These are phyloP conservation scores for Xyrichtys novacula DNA, from an alignment of 2,797 vertebrate species.

Conservation along the genomic window DNA sequence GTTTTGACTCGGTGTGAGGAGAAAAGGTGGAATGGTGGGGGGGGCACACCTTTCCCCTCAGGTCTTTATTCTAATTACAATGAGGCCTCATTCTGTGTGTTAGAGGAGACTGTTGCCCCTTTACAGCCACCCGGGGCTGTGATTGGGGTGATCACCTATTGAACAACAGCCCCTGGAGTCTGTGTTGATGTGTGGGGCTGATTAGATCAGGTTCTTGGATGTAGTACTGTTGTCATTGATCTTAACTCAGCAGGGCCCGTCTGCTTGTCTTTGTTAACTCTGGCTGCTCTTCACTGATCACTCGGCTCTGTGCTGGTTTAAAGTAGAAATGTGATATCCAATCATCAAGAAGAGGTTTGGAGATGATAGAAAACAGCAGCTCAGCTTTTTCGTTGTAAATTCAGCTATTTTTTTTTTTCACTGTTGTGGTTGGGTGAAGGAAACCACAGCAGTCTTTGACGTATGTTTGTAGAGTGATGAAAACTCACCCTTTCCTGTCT, in stretches of 20 bases:
- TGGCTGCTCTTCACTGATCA: slow-evolving; percentile 9
- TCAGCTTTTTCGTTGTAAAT: slow-evolving; percentile 31
- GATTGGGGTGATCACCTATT: slow-evolving; percentile 21
- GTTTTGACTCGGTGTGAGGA: slow-evolving; percentile 20
- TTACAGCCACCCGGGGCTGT: slow-evolving; percentile 11
- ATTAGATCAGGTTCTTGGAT: slow-evolving; percentile 56
- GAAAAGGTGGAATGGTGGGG: slow-evolving; percentile 13
- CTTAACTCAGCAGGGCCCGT: slow-evolving; percentile 16
- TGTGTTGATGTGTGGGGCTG: slow-evolving; percentile 28
- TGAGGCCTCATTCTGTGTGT: slow-evolving; percentile 20
- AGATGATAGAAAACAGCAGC: not conserved
- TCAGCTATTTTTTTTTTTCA: slow-evolving; percentile 18
- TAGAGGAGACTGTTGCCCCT: slow-evolving; percentile 23
- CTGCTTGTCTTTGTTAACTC: not conserved
- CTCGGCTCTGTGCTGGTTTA: not conserved
- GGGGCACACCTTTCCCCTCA: slow-evolving; percentile 39
- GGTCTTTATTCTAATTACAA: slow-evolving; percentile 50
- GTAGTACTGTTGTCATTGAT: slow-evolving; percentile 26
- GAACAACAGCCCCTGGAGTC: slow-evolving; percentile 26
- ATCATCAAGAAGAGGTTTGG: slow-evolving; percentile 7
- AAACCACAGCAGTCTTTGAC: slow-evolving; percentile 59
- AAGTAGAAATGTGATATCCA: not conserved
- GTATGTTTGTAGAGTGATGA: slow-evolving; percentile 31
- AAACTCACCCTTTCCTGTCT: slow-evolving; percentile 42
- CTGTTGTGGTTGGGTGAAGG: slow-evolving; percentile 22